These are phyloP conservation scores for Calycopis cecrops DNA, from an alignment of 1,140 invertebrate species.

Conservation along the genomic window DNA sequence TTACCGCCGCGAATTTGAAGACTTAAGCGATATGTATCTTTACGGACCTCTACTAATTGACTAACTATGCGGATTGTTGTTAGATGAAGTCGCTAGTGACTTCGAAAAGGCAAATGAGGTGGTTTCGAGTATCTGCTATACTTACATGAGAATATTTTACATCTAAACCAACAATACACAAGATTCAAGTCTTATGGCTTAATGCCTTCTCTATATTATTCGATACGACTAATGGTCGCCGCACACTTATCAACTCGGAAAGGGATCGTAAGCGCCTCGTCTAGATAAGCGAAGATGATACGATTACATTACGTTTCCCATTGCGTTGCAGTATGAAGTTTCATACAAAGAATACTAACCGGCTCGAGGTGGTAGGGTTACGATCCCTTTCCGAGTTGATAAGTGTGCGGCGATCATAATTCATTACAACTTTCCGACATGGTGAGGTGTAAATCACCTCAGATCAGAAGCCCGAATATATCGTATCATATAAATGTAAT, in stretches of 20 bases:
- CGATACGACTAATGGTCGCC: not conserved
- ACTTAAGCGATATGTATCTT: slow-evolving; percentile 68
- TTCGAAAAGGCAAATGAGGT: slow-evolving; percentile 28
- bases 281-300: no score
- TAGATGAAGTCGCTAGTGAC: slow-evolving; percentile 11
- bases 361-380: no score
- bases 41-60: slow-evolving; percentile 46
- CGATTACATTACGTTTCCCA: no score
- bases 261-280: no score
- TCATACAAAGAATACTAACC: no score
- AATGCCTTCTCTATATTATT: not conserved
- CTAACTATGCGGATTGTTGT: slow-evolving; percentile 44
- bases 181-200: not conserved
- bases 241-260: no score
- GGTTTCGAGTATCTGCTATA: slow-evolving; percentile 17
- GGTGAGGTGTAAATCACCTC: not conserved
- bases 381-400: no score
- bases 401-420: no score
- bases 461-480: not conserved
- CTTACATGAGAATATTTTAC: slow-evolving; percentile 7
- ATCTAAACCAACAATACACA: slow-evolving; percentile 4
- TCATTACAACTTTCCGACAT: not conserved
- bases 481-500: not conserved
- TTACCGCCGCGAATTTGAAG: slow-evolving; percentile 56
- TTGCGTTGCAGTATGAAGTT: no score